phyloP scores from a whole-genome alignment of 2,888 invertebrate genomes.

The Eulithis testata region DNA sequence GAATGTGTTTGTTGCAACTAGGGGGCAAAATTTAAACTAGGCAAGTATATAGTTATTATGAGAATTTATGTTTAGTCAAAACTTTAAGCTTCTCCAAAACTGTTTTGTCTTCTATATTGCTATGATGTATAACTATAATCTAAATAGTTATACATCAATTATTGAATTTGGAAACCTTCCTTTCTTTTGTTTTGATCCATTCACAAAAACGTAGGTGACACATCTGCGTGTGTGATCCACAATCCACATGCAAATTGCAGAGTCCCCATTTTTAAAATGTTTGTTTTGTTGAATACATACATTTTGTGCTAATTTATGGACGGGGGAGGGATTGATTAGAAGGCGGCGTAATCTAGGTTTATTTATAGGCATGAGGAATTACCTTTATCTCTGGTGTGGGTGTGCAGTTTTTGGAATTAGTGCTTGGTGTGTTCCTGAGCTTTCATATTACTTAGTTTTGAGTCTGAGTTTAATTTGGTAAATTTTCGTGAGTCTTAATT shows the following conservation, averaged over 20 bases:
- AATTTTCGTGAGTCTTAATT: too few species aligned
- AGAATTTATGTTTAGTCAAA: too few species aligned
- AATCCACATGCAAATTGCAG: conserved; percentile 80
- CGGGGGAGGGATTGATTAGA: conserved; percentile 49
- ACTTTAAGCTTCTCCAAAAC: too few species aligned
- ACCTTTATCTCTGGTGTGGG: conserved; percentile 10
- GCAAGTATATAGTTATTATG: too few species aligned
- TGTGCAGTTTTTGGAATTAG: conserved; percentile 18
- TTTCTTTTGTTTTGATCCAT: conserved; percentile 5
- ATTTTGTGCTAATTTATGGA: conserved; percentile 49
- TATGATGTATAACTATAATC: too few species aligned
- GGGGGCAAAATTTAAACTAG: too few species aligned
- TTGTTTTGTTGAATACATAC: conserved; percentile 70
- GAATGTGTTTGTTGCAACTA: too few species aligned
- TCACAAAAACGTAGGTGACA: conserved; percentile 45
- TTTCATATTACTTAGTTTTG: neutral
- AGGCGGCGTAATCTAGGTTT: conserved; percentile 41
- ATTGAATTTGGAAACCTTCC: too few species aligned
- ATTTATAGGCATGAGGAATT: conserved; percentile 35
- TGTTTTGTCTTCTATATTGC: too few species aligned
- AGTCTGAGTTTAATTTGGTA: too few species aligned
- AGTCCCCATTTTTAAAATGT: conserved; percentile 75
- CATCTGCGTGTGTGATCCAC: conserved; percentile 65
- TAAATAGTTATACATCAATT: too few species aligned
- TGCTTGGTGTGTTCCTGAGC: neutral